These are phyloP conservation scores for Anoplius nigerrimus DNA, from an alignment of 2,888 invertebrate genomes.

Conservation along the genomic window DNA sequence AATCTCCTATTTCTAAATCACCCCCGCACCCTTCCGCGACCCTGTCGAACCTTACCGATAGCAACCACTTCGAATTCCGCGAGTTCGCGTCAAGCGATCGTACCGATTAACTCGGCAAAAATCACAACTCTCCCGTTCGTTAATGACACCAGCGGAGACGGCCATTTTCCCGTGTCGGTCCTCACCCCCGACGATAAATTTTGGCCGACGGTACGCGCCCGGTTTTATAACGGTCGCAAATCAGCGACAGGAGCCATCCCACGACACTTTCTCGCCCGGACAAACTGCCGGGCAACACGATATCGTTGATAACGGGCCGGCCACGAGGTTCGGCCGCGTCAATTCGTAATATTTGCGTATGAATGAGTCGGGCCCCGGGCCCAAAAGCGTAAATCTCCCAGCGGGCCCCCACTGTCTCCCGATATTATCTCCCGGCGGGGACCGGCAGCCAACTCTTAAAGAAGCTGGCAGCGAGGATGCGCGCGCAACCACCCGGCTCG, in stretches of 20 bases:
- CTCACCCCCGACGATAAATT: no score
- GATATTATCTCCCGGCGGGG: slow-evolving; percentile 61
- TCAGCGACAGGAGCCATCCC: neutral
- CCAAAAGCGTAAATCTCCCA: slow-evolving; percentile 66
- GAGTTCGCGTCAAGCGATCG: neutral
- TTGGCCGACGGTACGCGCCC: no score
- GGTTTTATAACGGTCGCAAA: neutral
- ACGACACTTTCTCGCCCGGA: slow-evolving; percentile 16
- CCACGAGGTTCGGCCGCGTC: slow-evolving; percentile 43
- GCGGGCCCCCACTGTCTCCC: slow-evolving; percentile 64
- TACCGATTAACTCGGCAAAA: neutral
- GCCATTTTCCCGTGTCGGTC: no score
- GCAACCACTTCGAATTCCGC: neutral
- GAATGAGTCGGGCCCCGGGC: slow-evolving; percentile 58
- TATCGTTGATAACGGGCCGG: slow-evolving; percentile 56
- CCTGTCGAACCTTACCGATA: no score
- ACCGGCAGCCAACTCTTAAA: slow-evolving; percentile 48
- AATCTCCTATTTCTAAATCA: no score
- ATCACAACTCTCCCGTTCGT: neutral
- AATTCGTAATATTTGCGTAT: slow-evolving; percentile 69
- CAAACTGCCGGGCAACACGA: slow-evolving; percentile 52
- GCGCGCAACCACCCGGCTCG: slow-evolving; percentile 43
- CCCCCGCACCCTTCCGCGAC: no score
- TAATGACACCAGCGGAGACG: neutral
- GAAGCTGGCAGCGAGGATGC: slow-evolving; percentile 43